These are phyloP conservation scores for Lamprotornis superbus DNA, from an alignment of 2,113 vertebrate genomes.

Conservation along the genomic window DNA sequence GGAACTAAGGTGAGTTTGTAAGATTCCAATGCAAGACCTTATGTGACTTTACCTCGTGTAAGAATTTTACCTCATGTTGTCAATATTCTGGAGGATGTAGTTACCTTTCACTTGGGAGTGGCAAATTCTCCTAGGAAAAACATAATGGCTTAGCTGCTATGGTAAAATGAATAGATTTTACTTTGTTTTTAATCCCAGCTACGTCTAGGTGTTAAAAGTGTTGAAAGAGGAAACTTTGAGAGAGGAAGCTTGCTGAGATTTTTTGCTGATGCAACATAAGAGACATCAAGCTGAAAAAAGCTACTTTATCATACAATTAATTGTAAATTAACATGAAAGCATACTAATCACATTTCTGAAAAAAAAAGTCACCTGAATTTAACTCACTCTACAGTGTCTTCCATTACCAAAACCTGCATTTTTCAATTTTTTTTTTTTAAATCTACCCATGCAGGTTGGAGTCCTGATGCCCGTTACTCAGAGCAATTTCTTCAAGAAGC, in stretches of 20 bases:
- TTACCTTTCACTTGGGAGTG: background rate
- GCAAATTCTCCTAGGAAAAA: background rate
- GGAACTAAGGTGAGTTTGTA: background rate
- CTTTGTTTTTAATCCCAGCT: background rate
- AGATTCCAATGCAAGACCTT: background rate
- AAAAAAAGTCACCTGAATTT: background rate
- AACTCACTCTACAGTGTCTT: background rate
- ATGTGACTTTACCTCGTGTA: accelerated
- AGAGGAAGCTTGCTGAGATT: background rate
- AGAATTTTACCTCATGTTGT: background rate
- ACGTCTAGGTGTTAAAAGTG: background rate
- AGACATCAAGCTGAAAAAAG: background rate
- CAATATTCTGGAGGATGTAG: background rate
- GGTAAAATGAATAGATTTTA: background rate
- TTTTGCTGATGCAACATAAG: background rate
- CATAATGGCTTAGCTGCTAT: background rate
- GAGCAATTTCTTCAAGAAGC: conserved; percentile 86
- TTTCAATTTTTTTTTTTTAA: background rate
- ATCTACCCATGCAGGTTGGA: conserved; percentile 83
- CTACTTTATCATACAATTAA: background rate
- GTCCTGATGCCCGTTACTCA: conserved; percentile 84
- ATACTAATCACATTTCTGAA: background rate
- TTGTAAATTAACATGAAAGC: background rate
- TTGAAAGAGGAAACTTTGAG: background rate
- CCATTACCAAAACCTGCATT: background rate